Evolutionary conservation across 2,797 vertebrate species (phyloP).

Genomic region (Serranus cabrilla): DNA sequence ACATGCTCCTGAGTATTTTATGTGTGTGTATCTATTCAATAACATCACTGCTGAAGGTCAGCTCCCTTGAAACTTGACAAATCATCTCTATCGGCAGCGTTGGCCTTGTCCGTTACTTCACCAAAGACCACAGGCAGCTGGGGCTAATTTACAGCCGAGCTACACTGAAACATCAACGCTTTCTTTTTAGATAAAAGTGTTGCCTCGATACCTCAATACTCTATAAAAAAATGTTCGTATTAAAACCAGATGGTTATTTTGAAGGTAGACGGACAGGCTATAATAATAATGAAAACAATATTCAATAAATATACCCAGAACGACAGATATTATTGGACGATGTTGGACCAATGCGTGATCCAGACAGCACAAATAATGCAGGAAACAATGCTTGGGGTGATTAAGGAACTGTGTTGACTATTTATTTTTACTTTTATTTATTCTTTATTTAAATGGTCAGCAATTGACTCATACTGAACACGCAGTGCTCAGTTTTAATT

Average conservation of each 20-base stretch:
- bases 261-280: not conserved
- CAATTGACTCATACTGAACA: too few species aligned
- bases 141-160: conserved; percentile 23
- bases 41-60: conserved; percentile 62
- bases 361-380: too few species aligned
- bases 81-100: conserved; percentile 57
- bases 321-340: too few species aligned
- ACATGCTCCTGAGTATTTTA: not conserved
- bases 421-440: too few species aligned
- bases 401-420: too few species aligned
- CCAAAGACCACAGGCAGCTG: conserved; percentile 35
- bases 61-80: conserved; percentile 64
- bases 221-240: not conserved
- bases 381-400: too few species aligned
- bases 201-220: conserved; percentile 2
- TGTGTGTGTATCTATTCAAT: conserved; percentile 26
- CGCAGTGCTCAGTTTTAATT: too few species aligned
- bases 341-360: too few species aligned
- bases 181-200: not conserved
- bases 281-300: too few species aligned
- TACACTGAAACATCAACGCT: not conserved
- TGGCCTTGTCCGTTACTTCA: conserved; percentile 57
- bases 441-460: too few species aligned
- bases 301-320: too few species aligned
- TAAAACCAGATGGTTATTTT: not conserved